Base-by-base conservation (phyloP, 2,797 vertebrate genomes). In the Hyperoplus lanceolatus region DNA sequence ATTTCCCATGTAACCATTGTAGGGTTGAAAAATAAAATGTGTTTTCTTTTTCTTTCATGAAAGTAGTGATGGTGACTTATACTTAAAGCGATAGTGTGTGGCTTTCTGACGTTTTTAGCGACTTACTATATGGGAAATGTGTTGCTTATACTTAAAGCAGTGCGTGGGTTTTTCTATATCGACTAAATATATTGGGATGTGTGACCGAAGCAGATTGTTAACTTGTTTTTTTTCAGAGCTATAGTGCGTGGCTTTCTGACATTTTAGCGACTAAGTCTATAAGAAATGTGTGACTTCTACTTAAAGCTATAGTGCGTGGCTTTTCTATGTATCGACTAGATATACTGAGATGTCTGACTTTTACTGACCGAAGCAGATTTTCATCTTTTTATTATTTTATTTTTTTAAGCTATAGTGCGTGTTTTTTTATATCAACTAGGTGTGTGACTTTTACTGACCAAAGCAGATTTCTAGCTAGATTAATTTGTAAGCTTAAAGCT, bases 1-100 rank as follows among this genome's bases (percentile, higher is more conserved):
- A 80, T 94, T 93, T 93, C 94, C 29, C 93, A 94, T 94, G 94
- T 95, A 94, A 94, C 87, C 92, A 93, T 86, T 92, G 92, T 96
- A 94, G 92, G 90, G 91, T 90, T 93, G 87, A 91, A 93, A 91
- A 93, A 91, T 92, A 94, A 93, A 93, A 93, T 89, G 86, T 90
- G 89, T 91, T 93, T 29, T 87, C 76, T 90, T 92, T 94, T 94
- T 93, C 89, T 93, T 93, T 89, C 86, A 90, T 70, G 82, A 81
- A 80, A 83, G 75, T 81, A 78, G 86, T 29, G 29, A 29, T 29
- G 29, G 29, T 29, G 29, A 29, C 29, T 29, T 29, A 3, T 29
- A 29, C 29, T 29, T 29, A 29, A 29, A 29, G 29, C 3, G 29
- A 29, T 29, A 29, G 29, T 29, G 29, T 29, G 29, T 70, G 75